Base-by-base conservation (phyloP, 1,140 invertebrate genomes). In the Sitophilus oryzae region DNA sequence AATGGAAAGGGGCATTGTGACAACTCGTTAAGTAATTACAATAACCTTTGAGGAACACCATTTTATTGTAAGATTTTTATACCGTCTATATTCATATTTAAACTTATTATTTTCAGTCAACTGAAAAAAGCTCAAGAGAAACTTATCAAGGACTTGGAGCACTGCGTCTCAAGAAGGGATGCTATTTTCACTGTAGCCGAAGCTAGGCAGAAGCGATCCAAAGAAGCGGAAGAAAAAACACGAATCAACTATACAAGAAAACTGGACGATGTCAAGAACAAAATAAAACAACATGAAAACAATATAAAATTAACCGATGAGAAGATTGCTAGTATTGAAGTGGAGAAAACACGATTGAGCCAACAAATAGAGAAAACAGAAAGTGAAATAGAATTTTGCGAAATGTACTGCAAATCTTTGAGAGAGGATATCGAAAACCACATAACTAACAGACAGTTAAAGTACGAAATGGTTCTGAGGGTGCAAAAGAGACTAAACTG, bases 51-150 rank as follows among this genome's bases (percentile, higher is more conserved):
- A n/a, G n/a, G n/a, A n/a, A n/a, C n/a, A n/a, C n/a, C n/a, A n/a
- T n/a, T n/a, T n/a, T n/a, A n/a, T n/a, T n/a, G n/a, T n/a, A n/a
- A n/a, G n/a, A n/a, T n/a, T n/a, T n/a, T n/a, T n/a, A n/a, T n/a
- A n/a, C n/a, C n/a, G n/a, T n/a, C n/a, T n/a, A n/a, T n/a, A n/a
- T n/a, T n/a, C n/a, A n/a, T n/a, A n/a, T n/a, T n/a, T n/a, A n/a
- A n/a, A n/a, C 19, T 22, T 34, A 42, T 37, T 4, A 34, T 23
- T 52, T 79, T 78, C 23, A 73, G 76, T 36, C 83, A 90, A 62
- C 69, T 91, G 1, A 79, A 76, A 41, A 83, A 83, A 51, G 83
- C 80, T 0, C 83, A 88, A 55, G 84, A 88, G 56, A 88, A 84
- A 67, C 70, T 91, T 10, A 78, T 88, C 3, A 76, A 79, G 22